phyloP scores from a whole-genome alignment of 2,888 invertebrate species.

The Ferdinandea cuprea region DNA sequence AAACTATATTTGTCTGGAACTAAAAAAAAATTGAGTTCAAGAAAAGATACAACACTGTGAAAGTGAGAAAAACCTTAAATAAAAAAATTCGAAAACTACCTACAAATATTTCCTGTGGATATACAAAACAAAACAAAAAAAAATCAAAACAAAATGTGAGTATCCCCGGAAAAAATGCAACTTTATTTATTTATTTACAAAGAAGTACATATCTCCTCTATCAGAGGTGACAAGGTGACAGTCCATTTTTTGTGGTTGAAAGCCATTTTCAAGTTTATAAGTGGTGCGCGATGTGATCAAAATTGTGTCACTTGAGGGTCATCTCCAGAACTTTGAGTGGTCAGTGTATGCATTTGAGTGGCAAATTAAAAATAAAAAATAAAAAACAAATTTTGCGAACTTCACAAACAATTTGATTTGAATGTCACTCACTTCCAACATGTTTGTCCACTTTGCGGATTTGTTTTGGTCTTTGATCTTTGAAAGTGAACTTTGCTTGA shows the following conservation, averaged over 20 bases:
- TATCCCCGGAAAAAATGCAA: neutral
- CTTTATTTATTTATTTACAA: constrained; percentile 12
- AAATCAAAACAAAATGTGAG: constrained; percentile 35
- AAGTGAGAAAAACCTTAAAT: constrained; percentile 35
- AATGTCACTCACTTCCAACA: neutral
- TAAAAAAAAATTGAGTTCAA: constrained; percentile 21
- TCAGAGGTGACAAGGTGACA: neutral
- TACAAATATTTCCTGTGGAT: constrained; percentile 30
- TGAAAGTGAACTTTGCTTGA: neutral
- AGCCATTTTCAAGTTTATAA: too few species aligned
- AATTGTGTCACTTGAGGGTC: neutral
- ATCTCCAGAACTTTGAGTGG: neutral
- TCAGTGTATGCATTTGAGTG: too few species aligned
- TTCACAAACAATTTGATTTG: too few species aligned
- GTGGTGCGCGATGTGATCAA: neutral
- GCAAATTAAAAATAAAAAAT: too few species aligned
- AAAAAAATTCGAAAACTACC: constrained; percentile 4
- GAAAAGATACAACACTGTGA: constrained; percentile 24
- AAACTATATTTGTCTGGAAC: constrained; percentile 12
- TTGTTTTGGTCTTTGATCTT: constrained; percentile 10
- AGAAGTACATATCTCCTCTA: neutral
- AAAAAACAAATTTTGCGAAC: neutral
- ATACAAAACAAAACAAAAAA: constrained; percentile 22
- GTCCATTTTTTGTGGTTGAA: neutral
- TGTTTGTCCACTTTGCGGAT: neutral